These are phyloP conservation scores for Ochlodes sylvanus DNA, from an alignment of 2,888 invertebrate genomes.

Conservation along the genomic window DNA sequence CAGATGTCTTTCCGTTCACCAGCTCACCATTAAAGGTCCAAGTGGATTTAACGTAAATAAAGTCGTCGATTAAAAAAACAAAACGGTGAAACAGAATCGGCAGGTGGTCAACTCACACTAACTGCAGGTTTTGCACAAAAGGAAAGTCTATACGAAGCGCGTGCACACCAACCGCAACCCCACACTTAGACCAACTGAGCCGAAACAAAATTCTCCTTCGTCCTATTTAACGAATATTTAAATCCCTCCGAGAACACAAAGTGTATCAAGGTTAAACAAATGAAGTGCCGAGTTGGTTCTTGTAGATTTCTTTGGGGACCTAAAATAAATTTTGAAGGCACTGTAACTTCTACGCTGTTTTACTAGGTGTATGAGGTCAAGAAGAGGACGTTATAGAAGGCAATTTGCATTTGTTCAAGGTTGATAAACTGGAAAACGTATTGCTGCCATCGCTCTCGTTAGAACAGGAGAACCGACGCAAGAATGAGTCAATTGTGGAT, in stretches of 20 bases:
- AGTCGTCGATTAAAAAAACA: slow-evolving; percentile 31
- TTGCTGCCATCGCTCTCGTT: too few relatives aligned
- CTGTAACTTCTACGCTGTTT: too few relatives aligned
- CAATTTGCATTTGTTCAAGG: too few relatives aligned
- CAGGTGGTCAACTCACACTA: slow-evolving; percentile 34
- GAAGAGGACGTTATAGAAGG: too few relatives aligned
- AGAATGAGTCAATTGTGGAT: too few relatives aligned
- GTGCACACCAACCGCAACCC: slow-evolving; percentile 68
- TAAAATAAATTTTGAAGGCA: too few relatives aligned
- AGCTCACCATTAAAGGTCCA: background rate
- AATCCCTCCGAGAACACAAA: slow-evolving; percentile 7
- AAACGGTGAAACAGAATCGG: slow-evolving; percentile 24
- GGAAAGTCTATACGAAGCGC: slow-evolving; percentile 51
- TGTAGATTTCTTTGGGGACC: background rate
- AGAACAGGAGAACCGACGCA: too few relatives aligned
- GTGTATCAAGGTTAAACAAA: slow-evolving; percentile 2
- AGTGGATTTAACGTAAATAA: slow-evolving; percentile 9
- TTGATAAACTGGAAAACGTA: too few relatives aligned
- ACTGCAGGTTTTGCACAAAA: slow-evolving; percentile 21
- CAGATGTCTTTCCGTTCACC: background rate
- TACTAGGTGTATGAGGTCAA: too few relatives aligned
- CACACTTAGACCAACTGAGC: slow-evolving; percentile 48
- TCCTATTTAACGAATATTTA: slow-evolving; percentile 36
- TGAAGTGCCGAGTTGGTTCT: background rate
- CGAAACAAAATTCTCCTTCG: slow-evolving; percentile 37